Evolutionary conservation across 1,140 invertebrate species (phyloP).

Genomic region (Drosophila leontia): DNA sequence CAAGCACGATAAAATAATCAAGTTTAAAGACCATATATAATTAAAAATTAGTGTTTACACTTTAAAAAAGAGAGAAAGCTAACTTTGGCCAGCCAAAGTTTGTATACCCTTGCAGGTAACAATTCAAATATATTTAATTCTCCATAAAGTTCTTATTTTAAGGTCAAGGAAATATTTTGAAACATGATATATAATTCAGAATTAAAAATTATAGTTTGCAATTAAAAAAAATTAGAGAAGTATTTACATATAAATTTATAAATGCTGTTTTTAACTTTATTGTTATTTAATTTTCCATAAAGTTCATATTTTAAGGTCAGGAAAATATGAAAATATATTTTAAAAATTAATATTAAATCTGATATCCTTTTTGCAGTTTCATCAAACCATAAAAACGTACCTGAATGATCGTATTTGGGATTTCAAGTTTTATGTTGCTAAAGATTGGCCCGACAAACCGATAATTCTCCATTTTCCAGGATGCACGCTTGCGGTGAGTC

Average conservation of each 20-base stretch:
- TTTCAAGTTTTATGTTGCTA: slow-evolving; percentile 94
- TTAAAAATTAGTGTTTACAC: too few species aligned
- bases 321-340: rapidly evolving
- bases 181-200: too few species aligned
- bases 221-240: too few species aligned
- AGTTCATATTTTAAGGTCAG: not conserved
- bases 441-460: slow-evolving; percentile 92
- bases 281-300: not conserved
- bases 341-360: not conserved
- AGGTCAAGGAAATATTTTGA: too few species aligned
- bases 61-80: not conserved
- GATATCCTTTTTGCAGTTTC: slow-evolving; percentile 88
- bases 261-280: too few species aligned
- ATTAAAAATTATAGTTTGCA: not conserved
- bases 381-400: slow-evolving; percentile 94
- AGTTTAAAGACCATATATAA: not conserved
- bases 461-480: slow-evolving; percentile 94
- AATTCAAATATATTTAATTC: too few species aligned
- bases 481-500: slow-evolving; percentile 92
- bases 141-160: too few species aligned
- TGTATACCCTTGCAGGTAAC: too few species aligned
- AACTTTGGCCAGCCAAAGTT: too few species aligned
- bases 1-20: not conserved
- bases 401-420: slow-evolving; percentile 94
- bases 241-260: too few species aligned